A percentile compares a stretch with the other conserved stretches of the same genome.
These are phyloP conservation scores for Drosophila infuscata DNA, from an alignment of 2,888 invertebrate genomes.

Conservation along the genomic window DNA sequence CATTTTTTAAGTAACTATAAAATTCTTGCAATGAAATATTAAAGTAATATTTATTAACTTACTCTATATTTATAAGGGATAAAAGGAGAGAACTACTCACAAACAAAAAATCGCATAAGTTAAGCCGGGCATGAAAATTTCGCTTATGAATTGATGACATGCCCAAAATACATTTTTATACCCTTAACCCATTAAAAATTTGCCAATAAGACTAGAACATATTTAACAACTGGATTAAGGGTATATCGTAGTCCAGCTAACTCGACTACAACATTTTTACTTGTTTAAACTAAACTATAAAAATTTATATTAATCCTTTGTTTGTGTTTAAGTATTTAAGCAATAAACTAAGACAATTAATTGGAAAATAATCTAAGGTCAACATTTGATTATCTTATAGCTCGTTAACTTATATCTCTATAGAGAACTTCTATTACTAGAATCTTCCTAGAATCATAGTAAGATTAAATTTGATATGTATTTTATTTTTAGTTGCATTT, in stretches of 20 bases:
- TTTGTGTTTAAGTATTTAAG: not conserved
- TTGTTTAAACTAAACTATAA: not conserved
- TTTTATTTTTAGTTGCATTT: not conserved
- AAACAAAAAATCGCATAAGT: not conserved
- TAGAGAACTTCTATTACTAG: not conserved
- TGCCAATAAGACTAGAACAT: no score
- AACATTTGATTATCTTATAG: not conserved
- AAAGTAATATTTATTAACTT: no score
- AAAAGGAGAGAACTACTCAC: not conserved
- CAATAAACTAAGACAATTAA: not conserved
- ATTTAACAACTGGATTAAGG: no score
- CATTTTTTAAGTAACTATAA: not conserved
- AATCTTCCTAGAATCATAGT: no score
- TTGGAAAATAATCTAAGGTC: not conserved
- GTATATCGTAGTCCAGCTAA: no score
- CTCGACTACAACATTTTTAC: no score
- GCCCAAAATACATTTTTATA: no score
- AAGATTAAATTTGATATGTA: not conserved
- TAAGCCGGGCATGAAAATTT: not conserved
- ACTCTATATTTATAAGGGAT: no score
- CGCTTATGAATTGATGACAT: not conserved
- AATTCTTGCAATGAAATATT: not conserved
- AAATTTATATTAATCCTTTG: not conserved
- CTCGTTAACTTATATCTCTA: not conserved
- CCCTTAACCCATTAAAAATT: no score